Percentiles rank a stretch among this genome's conserved stretches.
Evolutionary conservation across 2,113 vertebrate species (phyloP).

Genomic region (Phocoena sinus): DNA sequence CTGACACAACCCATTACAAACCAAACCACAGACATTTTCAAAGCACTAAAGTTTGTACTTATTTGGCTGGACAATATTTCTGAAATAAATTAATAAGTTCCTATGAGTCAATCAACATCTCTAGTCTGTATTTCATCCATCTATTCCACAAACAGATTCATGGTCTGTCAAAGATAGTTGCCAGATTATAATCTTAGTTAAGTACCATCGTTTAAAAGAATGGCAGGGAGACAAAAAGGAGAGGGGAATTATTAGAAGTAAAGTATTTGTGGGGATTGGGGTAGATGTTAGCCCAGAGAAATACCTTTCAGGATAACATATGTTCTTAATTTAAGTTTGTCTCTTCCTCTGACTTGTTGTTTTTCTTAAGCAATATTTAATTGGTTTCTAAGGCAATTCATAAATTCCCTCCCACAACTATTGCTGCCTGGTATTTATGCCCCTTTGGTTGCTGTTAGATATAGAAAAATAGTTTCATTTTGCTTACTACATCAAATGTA

Average conservation of each 20-base stretch:
- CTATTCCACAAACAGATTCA: not conserved
- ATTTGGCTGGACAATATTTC: not conserved
- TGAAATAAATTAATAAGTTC: constrained; percentile 30
- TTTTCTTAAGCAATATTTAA: constrained; percentile 42
- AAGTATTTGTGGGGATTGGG: not conserved
- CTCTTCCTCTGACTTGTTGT: constrained; percentile 6
- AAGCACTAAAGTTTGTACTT: not conserved
- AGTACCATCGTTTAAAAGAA: not conserved
- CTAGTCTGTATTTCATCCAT: not conserved
- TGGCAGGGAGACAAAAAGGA: not conserved
- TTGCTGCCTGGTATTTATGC: not conserved
- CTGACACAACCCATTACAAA: fast-evolving
- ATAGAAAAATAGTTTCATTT: constrained; percentile 23
- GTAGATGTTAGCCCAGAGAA: constrained; percentile 28
- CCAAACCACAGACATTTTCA: not conserved
- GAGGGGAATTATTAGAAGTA: not conserved
- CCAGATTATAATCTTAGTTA: constrained; percentile 16
- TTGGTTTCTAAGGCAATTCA: constrained; percentile 34
- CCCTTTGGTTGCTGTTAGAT: not conserved
- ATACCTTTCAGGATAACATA: constrained; percentile 40
- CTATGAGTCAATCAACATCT: not conserved
- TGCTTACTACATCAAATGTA: not conserved
- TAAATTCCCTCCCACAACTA: not conserved
- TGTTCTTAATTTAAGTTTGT: constrained; percentile 49
- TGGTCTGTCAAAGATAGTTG: not conserved